Conservation (phyloP, 2,113 vertebrate species). For the Rhinolophus sinicus region DNA sequence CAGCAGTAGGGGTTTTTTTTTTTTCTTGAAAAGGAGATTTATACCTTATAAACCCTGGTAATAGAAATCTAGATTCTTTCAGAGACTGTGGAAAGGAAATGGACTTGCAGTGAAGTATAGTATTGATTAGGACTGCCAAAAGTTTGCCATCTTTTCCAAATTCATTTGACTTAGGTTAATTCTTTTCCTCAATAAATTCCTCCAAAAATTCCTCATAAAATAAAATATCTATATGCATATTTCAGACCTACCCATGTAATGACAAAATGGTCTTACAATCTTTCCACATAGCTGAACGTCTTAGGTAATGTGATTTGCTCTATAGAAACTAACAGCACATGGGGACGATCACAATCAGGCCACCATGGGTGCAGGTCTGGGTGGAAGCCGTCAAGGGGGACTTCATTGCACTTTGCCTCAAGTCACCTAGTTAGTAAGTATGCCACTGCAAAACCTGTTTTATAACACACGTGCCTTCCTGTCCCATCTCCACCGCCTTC, state of each 20-base stretch:
- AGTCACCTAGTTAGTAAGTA: not conserved
- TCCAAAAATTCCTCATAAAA: slow-evolving; percentile 18
- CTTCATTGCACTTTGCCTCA: not conserved
- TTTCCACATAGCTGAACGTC: not conserved
- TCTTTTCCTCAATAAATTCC: not conserved
- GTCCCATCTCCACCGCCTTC: not conserved
- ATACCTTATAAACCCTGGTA: not conserved
- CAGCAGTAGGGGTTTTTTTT: not conserved
- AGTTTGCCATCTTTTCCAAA: slow-evolving; percentile 48
- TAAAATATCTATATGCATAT: slow-evolving; percentile 12
- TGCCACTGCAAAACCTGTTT: not conserved
- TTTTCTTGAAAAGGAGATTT: slow-evolving; percentile 25
- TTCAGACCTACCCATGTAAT: not conserved
- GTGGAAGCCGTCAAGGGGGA: not conserved
- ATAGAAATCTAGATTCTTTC: slow-evolving; percentile 19
- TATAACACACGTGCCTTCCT: not conserved
- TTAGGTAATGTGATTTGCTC: not conserved
- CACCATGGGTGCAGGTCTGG: not conserved
- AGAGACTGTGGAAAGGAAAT: not conserved
- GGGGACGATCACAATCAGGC: not conserved
- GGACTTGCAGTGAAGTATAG: slow-evolving; percentile 40
- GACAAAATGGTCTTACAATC: not conserved
- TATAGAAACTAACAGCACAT: not conserved
- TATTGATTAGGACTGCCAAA: not conserved
- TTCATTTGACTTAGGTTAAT: slow-evolving; percentile 39